Base-by-base conservation (phyloP, 2,888 invertebrate genomes). In the Synergus itoensis region DNA sequence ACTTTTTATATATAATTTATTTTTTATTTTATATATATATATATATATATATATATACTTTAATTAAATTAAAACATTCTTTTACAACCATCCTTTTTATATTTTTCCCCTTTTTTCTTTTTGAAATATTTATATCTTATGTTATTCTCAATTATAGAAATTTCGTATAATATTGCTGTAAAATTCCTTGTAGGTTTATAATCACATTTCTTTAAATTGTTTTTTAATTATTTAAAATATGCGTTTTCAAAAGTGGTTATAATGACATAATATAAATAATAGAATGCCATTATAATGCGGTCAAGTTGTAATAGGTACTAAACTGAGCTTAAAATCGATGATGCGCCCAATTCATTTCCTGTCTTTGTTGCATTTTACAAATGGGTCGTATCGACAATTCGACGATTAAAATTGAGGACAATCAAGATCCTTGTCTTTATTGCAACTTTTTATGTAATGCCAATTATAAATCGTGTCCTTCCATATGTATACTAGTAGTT, bases 321-420 rank as follows among this genome's bases (percentile, higher is more conserved):
- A 73, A 28, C 5, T n/a, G 73, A 73, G 73, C 73, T 48, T 73
- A 28, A 73, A 73, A 48, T 28, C 48, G 73, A 48, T 45, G 48
- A 28, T 28, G 18, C n/a, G 43, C 18, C 65, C 41, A 65, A 65
- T 65, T 65, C 65, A 40, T 36, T 48, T 73, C 73, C 73, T 48
- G 73, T 14, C 77, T 79, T 69, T 57, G 57, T 76, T 43, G 40
- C 43, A 67, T 65, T n/a, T 76, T 12, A 40, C 2, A 77, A 21
- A 77, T 28, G 45, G 36, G 36, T 80, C n/a, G 63, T 76, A 57
- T 53, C 18, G 53, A n/a, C 48, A 78, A 28, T 16, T 73, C 9
- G 7, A n/a, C 4, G 1, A 67, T 43, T 67, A 73, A 73, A 73
- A 73, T 73, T 53, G 36, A 1, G 28, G 36, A 11, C 36, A 36